A percentile compares a stretch with the other conserved stretches of the same genome.
These are phyloP conservation scores for Papilio glaucus DNA, from an alignment of 1,140 invertebrate genomes.

Conservation along the genomic window DNA sequence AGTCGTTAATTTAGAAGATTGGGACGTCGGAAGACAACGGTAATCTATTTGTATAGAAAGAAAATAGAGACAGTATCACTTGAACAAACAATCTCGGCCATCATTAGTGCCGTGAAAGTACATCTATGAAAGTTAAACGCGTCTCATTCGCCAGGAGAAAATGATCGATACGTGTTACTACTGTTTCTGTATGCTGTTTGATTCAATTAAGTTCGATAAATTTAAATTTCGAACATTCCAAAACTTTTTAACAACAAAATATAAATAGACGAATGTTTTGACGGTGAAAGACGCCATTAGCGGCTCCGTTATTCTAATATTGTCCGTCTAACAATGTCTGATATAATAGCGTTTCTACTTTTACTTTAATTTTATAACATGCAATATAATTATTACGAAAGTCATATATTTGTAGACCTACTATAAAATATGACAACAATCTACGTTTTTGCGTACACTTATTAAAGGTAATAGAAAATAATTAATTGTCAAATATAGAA, in stretches of 20 bases:
- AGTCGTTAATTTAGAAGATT: conserved; percentile 41
- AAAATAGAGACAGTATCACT: conserved; percentile 49
- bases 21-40: conserved; percentile 41
- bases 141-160: conserved; percentile 46
- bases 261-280: conserved; percentile 20
- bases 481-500: background rate
- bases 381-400: background rate
- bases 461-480: background rate
- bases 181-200: conserved; percentile 48
- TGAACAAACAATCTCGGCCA: conserved; percentile 49
- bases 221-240: conserved; percentile 24
- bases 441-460: background rate
- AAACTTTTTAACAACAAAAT: too few relatives aligned
- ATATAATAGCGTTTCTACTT: conserved; percentile 18
- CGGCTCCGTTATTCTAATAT: conserved; percentile 21
- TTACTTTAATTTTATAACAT: conserved; percentile 12
- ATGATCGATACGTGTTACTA: conserved; percentile 53
- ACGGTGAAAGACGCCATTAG: conserved; percentile 17
- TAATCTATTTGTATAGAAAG: conserved; percentile 47
- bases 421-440: background rate
- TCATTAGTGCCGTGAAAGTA: conserved; percentile 56
- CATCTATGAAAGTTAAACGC: conserved; percentile 52
- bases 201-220: conserved; percentile 44
- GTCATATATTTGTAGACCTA: background rate
- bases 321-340: conserved; percentile 15